Evolutionary conservation across 2,888 invertebrate genomes (phyloP).

Genomic region (Lumbricus terrestris): DNA sequence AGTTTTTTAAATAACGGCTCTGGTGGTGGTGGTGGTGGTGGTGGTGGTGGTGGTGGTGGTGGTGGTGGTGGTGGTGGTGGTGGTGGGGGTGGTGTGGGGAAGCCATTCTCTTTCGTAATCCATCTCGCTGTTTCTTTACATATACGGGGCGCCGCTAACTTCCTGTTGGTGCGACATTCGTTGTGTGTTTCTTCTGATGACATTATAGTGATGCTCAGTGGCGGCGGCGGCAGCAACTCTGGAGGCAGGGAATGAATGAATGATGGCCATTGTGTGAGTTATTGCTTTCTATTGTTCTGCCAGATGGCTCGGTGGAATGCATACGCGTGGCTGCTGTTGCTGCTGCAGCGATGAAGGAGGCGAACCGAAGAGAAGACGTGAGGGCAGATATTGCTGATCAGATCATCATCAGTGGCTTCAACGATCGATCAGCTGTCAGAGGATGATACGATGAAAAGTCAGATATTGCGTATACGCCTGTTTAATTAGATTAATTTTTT

Average conservation of each 20-base stretch:
- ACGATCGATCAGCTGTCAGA: background rate
- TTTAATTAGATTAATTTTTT: background rate
- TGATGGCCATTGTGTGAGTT: background rate
- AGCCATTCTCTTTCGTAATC: background rate
- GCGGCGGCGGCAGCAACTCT: too few species aligned
- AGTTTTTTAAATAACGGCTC: too few species aligned
- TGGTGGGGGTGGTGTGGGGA: too few species aligned
- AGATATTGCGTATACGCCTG: background rate
- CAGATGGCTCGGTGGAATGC: background rate
- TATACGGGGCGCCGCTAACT: background rate
- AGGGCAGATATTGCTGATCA: background rate
- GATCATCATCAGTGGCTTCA: background rate
- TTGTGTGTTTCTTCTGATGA: background rate
- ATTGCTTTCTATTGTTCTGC: background rate
- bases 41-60: too few species aligned
- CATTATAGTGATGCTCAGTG: background rate
- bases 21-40: too few species aligned
- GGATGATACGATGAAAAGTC: background rate
- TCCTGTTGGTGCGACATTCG: background rate
- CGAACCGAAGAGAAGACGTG: background rate
- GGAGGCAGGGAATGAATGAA: background rate
- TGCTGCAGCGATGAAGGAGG: too few species aligned
- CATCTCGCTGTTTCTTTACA: background rate
- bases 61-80: too few species aligned
- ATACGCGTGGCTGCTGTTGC: too few species aligned